phyloP scores from a whole-genome alignment of 2,888 invertebrate genomes.

The Anoncus sp. region DNA sequence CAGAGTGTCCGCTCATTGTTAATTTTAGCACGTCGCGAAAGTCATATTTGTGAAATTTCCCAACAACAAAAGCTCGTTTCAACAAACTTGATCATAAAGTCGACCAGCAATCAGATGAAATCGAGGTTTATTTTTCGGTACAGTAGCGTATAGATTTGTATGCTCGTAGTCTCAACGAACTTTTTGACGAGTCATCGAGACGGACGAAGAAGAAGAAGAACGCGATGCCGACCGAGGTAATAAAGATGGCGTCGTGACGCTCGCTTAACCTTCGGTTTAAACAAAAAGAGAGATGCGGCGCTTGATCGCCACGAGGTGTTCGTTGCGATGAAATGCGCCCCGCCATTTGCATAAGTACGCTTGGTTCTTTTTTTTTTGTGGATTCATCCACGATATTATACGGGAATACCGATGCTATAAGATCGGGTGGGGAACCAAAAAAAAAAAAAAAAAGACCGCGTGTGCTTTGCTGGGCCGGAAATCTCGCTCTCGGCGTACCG shows the following conservation, averaged over 20 bases:
- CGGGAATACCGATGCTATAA: constrained; percentile 17
- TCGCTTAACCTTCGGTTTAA: constrained; percentile 41
- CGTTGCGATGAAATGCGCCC: constrained; percentile 30
- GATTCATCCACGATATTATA: constrained; percentile 73
- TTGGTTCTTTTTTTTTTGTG: constrained; percentile 75
- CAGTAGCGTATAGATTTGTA: constrained; percentile 6
- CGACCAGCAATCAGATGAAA: constrained; percentile 6
- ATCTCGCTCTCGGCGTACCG: constrained; percentile 39
- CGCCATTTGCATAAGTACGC: constrained; percentile 80
- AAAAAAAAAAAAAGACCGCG: constrained; percentile 35
- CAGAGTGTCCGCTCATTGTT: neutral
- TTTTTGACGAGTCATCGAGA: constrained; percentile 71
- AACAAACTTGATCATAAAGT: neutral
- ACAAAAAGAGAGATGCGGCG: constrained; percentile 45
- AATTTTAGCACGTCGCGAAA: neutral
- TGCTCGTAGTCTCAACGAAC: constrained; percentile 33
- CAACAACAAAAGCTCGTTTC: neutral
- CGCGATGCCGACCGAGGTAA: constrained; percentile 46
- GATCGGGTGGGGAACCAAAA: no score
- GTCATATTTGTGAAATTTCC: neutral
- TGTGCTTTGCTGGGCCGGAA: constrained; percentile 50
- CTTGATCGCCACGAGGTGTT: neutral
- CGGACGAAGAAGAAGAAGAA: constrained; percentile 38
- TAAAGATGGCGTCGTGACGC: constrained; percentile 57
- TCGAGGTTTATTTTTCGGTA: neutral